Conservation (phyloP, 92 coral and sea anemone species). For the Heteractis magnifica region DNA sequence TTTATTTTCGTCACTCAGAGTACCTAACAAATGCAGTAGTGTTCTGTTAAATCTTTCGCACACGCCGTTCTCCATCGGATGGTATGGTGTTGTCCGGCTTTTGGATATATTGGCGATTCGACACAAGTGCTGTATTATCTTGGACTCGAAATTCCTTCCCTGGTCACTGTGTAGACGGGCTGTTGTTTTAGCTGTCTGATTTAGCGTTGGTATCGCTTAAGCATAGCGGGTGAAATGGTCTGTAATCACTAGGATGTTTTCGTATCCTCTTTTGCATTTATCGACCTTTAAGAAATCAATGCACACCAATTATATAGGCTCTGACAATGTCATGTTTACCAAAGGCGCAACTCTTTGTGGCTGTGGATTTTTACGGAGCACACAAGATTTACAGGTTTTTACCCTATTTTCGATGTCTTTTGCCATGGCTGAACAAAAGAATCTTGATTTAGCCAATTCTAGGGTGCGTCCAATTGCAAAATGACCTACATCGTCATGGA, state of each 20-base stretch:
- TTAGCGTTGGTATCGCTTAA: not conserved
- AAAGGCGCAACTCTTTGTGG: slow-evolving; percentile 5
- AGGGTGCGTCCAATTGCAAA: slow-evolving; percentile 13
- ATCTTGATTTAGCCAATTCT: slow-evolving; percentile 16
- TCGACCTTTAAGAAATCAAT: slow-evolving; percentile 3
- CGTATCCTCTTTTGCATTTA: not conserved
- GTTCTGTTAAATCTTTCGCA: slow-evolving; percentile 33
- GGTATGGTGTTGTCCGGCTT: not conserved
- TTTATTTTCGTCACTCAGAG: slow-evolving; percentile 36
- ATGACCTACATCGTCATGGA: slow-evolving; percentile 14
- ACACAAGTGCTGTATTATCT: slow-evolving; percentile 13
- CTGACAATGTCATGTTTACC: not conserved
- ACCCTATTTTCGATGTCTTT: slow-evolving; percentile 8
- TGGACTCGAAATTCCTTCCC: slow-evolving; percentile 17
- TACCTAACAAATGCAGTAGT: slow-evolving; percentile 43
- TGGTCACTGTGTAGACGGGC: slow-evolving; percentile 17
- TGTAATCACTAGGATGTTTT: not conserved
- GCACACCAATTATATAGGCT: not conserved
- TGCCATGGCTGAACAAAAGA: slow-evolving; percentile 12
- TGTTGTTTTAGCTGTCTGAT: not conserved
- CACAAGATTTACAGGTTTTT: slow-evolving; percentile 6
- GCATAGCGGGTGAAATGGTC: not conserved
- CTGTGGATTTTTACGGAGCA: slow-evolving; percentile 8
- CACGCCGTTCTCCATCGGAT: not conserved
- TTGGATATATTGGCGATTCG: slow-evolving; percentile 3